A percentile compares a stretch with the other conserved stretches of the same genome.
Conservation (phyloP, 2,888 invertebrate species). For the Seira musarum region DNA sequence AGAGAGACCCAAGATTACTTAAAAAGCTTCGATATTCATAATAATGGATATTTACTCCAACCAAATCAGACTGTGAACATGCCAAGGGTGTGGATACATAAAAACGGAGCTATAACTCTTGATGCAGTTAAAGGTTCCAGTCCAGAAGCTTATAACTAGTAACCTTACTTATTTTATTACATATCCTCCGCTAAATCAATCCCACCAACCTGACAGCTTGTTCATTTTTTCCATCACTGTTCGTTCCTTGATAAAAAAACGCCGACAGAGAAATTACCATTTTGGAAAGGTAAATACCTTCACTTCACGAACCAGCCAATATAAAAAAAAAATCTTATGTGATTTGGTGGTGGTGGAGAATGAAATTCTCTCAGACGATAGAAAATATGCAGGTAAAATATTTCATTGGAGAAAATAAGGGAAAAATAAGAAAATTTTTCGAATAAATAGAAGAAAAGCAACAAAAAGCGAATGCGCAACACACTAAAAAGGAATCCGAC, state of each 20-base stretch:
- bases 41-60: too few relatives aligned
- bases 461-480: conserved; percentile 53
- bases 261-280: conserved; percentile 16
- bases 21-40: conserved; percentile 24
- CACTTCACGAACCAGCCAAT: too few relatives aligned
- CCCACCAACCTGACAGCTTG: conserved; percentile 47
- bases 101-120: too few relatives aligned
- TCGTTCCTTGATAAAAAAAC: conserved; percentile 51
- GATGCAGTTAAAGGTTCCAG: too few relatives aligned
- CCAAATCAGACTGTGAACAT: too few relatives aligned
- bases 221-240: conserved; percentile 50
- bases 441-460: conserved; percentile 33
- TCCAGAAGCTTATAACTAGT: too few relatives aligned
- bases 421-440: conserved; percentile 27
- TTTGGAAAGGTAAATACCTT: too few relatives aligned
- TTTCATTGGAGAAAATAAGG: conserved; percentile 12
- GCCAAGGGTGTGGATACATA: too few relatives aligned
- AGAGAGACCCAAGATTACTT: conserved; percentile 13
- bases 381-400: too few relatives aligned
- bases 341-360: too few relatives aligned
- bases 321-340: too few relatives aligned
- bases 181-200: conserved; percentile 51
- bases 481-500: conserved; percentile 38
- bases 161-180: too few relatives aligned
- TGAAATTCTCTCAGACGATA: background rate